Base-by-base conservation (phyloP, 2,888 invertebrate genomes). In the Phaonia tiefii region DNA sequence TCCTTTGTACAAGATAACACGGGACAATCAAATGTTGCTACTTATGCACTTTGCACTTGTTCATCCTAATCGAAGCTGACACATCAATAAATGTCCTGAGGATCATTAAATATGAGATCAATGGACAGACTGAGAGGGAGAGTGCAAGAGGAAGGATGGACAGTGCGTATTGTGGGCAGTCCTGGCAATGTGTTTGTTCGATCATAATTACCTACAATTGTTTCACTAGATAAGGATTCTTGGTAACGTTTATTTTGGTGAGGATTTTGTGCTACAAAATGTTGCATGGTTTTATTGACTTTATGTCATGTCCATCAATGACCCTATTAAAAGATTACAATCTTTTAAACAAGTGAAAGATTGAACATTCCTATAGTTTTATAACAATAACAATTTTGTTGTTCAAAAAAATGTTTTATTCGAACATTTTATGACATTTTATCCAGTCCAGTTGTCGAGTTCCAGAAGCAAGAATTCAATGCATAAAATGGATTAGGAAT, bases 21-120 rank as follows among this genome's bases (percentile, higher is more conserved):
- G 0, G 11, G 13, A 65, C 69, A 80, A 76, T 80, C 72, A 80
- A 73, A 80, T 42, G 31, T 31, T 31, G 8, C 31, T 5, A 31
- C 8, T 31, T 11, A 44, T 46, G 31, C 44, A 74, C 70, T 69
- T 80, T 74, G 70, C 80, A 77, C 74, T 77, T 74, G 75, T 51
- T 54, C 51, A 22, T 56, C 2, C 46, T 49, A 39, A 20, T 49
- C n/a, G 69, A 63, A 42, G 37, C 46, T 70, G 37, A 22, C 63
- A 58, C 60, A 58, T 49, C 74, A 49, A 70, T 74, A 71, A 75
- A 75, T 77, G 74, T 77, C 58, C 56, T 39, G 20, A 20, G 20
- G 56, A 31, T 2, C 8, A 46, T 13, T 39, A 20, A 1, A 17
- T 25, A 56, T 31, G 31, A 31, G 31, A 5, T 31, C 31, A 31